Evolutionary conservation across 2,113 vertebrate genomes (phyloP), one percentile per base, ranked within the genome.

Genomic region (Lagenorhynchus albirostris): DNA sequence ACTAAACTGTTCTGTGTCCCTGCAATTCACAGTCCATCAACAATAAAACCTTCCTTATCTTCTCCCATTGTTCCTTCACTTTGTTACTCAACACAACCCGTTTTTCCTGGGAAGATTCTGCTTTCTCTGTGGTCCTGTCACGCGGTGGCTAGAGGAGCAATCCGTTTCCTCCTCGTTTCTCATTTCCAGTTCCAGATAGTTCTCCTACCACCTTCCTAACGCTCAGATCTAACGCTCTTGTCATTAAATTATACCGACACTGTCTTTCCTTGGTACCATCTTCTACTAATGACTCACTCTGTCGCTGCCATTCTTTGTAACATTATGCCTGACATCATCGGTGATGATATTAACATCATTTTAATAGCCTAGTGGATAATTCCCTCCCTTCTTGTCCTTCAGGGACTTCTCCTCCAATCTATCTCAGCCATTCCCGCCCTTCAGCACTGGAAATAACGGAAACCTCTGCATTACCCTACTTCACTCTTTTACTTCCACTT

Each of bases 391-490:
- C 21, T 8, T 58, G 7, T 86, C 14, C 12, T 70, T 6, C 50
- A 70, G 1, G 25, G 38, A 74, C 21, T 10, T 58, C 0, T 58
- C 17, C 0, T 41, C 20, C 3, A 31, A 17, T 2, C 3, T 29
- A 38, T 50, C 68, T 92, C 11, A 58, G 53, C 21, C 31, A 77
- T 33, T 63, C 8, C 23, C 0, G 1, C 47, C 8, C 10, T 25
- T 55, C 53, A 17, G 12, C 29, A 63, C 8, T 65, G 25, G 26
- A 85, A 73, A 80, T 25, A 29, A n/a, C 23, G 3, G 3, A 80
- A 41, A 50, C 0, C 6, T 10, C 13, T 82, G 7, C 3, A 29
- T 23, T 41, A 41, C 15, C 79, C 65, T 8, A 25, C 12, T 60
- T 21, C 14, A 68, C 14, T 26, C 41, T 63, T 29, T 53, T 2